These are phyloP conservation scores for Subacronicta megacephala DNA, from an alignment of 2,888 invertebrate genomes.

Conservation along the genomic window DNA sequence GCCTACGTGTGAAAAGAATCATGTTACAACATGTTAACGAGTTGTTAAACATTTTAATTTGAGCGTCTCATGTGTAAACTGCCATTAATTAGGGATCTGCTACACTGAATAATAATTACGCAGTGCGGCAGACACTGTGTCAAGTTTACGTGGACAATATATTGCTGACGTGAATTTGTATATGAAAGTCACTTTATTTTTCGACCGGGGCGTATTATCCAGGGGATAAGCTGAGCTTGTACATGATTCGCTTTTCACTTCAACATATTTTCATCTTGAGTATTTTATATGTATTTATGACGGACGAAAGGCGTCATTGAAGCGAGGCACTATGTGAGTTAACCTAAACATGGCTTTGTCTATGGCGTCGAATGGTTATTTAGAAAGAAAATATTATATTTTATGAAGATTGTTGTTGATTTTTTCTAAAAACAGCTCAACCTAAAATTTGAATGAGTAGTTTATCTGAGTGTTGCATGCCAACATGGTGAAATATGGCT, in stretches of 20 bases:
- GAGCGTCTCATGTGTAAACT: conserved; percentile 47
- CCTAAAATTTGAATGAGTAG: no score
- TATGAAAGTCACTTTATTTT: conserved; percentile 35
- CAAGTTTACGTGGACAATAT: conserved; percentile 44
- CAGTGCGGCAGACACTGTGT: conserved; percentile 39
- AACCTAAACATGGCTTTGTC: no score
- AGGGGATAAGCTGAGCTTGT: conserved; percentile 20
- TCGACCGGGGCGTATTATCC: conserved; percentile 9
- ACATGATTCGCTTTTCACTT: neutral
- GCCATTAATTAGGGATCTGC: conserved; percentile 52
- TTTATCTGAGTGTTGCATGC: no score
- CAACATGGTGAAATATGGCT: no score
- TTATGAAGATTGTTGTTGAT: no score
- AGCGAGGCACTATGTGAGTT: no score
- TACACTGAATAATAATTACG: conserved; percentile 45
- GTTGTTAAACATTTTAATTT: conserved; percentile 55
- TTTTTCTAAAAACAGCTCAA: no score
- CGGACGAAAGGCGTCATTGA: no score
- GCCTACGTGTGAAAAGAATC: conserved; percentile 42
- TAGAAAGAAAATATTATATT: no score
- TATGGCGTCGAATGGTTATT: no score
- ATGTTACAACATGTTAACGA: conserved; percentile 49
- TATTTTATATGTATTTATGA: neutral
- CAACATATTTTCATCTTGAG: conserved; percentile 16
- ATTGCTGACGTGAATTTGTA: conserved; percentile 46